Conservation (phyloP, 2,888 invertebrate species). For the Pandemis cinnamomeana region DNA sequence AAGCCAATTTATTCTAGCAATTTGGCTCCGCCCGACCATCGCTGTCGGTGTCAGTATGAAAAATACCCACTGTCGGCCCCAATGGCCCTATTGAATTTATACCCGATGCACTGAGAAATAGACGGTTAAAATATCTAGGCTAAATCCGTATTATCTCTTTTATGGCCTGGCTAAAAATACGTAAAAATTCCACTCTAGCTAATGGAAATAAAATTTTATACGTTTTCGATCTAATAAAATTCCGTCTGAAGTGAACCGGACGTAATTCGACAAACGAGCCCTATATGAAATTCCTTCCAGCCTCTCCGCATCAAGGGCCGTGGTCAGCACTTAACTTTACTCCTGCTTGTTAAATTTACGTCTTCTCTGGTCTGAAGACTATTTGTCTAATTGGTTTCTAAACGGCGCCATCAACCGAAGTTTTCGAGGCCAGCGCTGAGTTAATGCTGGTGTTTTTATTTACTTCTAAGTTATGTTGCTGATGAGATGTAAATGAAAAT, state of each 20-base stretch:
- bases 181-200: conserved; percentile 21
- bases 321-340: conserved; percentile 22
- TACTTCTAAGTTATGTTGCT: not conserved
- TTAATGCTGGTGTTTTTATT: conserved; percentile 9
- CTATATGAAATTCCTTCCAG: conserved; percentile 27
- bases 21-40: conserved; percentile 22
- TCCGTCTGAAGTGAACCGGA: conserved; percentile 10
- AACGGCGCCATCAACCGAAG: conserved; percentile 25
- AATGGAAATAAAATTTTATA: conserved; percentile 26
- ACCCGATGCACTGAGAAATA: conserved; percentile 6
- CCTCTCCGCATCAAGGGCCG: not conserved
- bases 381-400: conserved; percentile 37
- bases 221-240: conserved; percentile 16
- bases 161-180: conserved; percentile 23
- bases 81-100: conserved; percentile 24
- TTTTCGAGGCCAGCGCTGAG: conserved; percentile 9
- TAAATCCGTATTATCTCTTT: conserved; percentile 15
- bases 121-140: conserved; percentile 11
- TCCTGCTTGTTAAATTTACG: conserved; percentile 25
- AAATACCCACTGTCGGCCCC: conserved; percentile 13
- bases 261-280: conserved; percentile 13
- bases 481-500: not conserved
- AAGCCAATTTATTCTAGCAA: conserved; percentile 18
- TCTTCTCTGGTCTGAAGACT: conserved; percentile 14
- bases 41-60: conserved; percentile 27